Evolutionary conservation across 2,888 invertebrate species (phyloP).

Genomic region (Phalangium opilio): DNA sequence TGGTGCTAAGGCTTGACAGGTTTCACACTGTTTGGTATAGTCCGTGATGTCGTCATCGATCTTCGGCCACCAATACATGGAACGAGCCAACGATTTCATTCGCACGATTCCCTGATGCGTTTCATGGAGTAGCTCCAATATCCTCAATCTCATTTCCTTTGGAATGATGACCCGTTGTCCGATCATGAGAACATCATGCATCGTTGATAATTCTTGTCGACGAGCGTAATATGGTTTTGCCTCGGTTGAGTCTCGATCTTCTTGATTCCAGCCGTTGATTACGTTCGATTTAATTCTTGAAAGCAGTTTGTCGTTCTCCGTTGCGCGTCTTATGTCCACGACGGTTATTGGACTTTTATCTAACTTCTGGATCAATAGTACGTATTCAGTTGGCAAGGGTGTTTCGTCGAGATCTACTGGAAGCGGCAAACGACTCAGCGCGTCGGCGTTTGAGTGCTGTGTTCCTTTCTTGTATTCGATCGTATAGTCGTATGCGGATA

Average conservation of each 20-base stretch:
- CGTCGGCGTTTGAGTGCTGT: constrained; percentile 26
- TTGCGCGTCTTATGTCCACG: too few relatives aligned
- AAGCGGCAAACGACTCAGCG: constrained; percentile 22
- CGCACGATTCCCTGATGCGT: constrained; percentile 23
- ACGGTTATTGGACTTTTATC: constrained; percentile 5
- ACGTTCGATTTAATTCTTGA: too few relatives aligned
- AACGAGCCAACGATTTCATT: constrained; percentile 24
- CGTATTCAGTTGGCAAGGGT: constrained; percentile 2
- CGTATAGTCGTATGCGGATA: constrained; percentile 27
- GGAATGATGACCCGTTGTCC: constrained; percentile 23
- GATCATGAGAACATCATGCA: constrained; percentile 21
- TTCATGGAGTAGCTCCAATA: constrained; percentile 22
- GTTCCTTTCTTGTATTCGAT: constrained; percentile 24
- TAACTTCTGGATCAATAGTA: constrained; percentile 1
- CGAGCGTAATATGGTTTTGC: constrained; percentile 1
- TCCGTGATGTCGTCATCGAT: constrained; percentile 20
- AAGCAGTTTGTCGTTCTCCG: too few relatives aligned
- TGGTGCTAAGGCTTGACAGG: constrained; percentile 13
- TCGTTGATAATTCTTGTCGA: constrained; percentile 15
- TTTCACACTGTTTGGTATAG: constrained; percentile 16
- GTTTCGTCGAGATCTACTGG: background rate
- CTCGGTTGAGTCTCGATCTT: background rate
- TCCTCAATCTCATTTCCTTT: constrained; percentile 10
- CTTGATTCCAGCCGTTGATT: too few relatives aligned
- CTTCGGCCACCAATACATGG: constrained; percentile 24